Base-by-base conservation (phyloP, 1,140 invertebrate genomes). In the Habropoda laboriosa region DNA sequence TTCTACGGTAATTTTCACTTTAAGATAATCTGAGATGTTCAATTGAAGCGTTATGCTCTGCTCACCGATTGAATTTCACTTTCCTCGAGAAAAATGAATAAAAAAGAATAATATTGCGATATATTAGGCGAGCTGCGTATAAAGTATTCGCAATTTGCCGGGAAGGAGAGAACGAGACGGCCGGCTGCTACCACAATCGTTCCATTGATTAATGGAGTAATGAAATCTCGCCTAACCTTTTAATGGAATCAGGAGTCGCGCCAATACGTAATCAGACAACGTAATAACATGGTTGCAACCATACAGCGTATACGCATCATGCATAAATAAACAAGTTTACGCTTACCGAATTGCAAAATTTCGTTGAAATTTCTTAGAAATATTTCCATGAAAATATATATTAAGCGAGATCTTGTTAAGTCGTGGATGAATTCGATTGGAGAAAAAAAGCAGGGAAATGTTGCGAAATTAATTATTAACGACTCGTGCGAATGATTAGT, bases 171-270 rank as follows among this genome's bases (percentile, higher is more conserved):
- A 47, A 32, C 35, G 16, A 18, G 53, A 16, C 47, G 47, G 38
- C 16, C 24, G n/a, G 24, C 35, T 40, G 66, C 12, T 47, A 49
- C 27, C 35, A 49, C 55, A 81, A 81, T 77, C 64, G 40, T 77
- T 77, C 66, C 35, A 42, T 18, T 77, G 73, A 71, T 71, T 81
- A 81, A 71, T 81, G 64, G 58, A 18, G 30, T n/a, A 70, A 76
- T 77, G 49, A 81, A 66, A 76, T 70, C 79, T 64, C 47, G 57
- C 51, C 47, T 71, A 71, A 81, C 66, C 74, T 71, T 78, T 78
- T 78, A 81, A 78, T 66, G 58, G 67, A 76, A 76, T 76, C 64
- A 76, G 47, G 42, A 70, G 45, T 68, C 40, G 45, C 10, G 27
- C 18, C 53, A 58, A 80, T 80, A 63, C 47, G 64, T 71, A 71